A percentile compares a stretch with the other conserved stretches of the same genome.
Conservation (phyloP, 2,113 vertebrate species). For the Heterotilapia buettikoferi region DNA sequence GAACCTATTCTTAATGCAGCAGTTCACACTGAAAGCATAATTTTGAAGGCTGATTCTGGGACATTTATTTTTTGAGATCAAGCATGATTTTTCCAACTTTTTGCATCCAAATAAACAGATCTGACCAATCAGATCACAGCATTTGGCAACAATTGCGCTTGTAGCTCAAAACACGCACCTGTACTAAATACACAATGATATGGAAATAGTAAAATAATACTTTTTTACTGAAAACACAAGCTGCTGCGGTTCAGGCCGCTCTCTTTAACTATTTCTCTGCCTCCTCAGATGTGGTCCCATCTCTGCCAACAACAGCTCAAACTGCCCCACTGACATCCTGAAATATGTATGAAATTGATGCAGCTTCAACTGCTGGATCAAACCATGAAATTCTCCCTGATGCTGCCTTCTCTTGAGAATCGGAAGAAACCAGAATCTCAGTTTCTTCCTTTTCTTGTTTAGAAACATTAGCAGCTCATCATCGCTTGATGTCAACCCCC, state of each 20-base stretch:
- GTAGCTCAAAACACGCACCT: background rate
- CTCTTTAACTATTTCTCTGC: background rate
- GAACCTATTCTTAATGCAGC: background rate
- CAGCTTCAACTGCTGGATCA: background rate
- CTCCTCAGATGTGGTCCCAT: background rate
- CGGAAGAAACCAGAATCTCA: background rate
- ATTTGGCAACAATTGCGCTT: background rate
- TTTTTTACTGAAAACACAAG: background rate
- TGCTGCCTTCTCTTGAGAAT: background rate
- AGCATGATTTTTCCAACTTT: background rate
- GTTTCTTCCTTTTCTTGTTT: background rate
- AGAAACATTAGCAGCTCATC: background rate
- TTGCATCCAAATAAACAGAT: background rate
- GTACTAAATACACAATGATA: background rate
- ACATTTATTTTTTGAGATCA: background rate
- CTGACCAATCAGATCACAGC: background rate
- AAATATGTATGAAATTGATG: background rate
- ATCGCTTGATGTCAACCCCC: background rate
- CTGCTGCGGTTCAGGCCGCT: background rate
- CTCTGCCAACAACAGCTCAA: background rate
- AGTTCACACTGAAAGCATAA: background rate
- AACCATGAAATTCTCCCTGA: background rate
- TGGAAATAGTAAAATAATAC: background rate
- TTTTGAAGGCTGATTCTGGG: background rate
- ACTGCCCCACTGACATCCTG: background rate